These are phyloP conservation scores for Halictus quadricinctus DNA, from an alignment of 2,888 invertebrate species.

Conservation along the genomic window DNA sequence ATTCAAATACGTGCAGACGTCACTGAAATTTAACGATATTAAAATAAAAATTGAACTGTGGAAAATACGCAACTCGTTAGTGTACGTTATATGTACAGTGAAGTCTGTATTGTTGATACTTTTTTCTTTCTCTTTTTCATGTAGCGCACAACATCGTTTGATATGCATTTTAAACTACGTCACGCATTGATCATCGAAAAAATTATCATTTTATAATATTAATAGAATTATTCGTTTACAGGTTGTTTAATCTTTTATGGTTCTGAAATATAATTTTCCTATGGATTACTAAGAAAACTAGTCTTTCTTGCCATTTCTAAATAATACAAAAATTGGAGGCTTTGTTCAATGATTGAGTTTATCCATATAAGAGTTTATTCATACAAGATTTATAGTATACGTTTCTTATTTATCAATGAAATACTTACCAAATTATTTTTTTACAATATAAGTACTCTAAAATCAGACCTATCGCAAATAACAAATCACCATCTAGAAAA, in stretches of 20 bases:
- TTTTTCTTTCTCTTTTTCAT: conserved; percentile 26
- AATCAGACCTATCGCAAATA: too few relatives aligned
- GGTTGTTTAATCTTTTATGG: conserved; percentile 14
- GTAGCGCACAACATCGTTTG: conserved; percentile 18
- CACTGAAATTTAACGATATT: not conserved
- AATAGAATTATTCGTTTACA: not conserved
- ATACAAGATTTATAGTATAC: not conserved
- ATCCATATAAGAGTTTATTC: not conserved
- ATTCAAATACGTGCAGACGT: conserved; percentile 8
- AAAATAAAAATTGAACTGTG: not conserved
- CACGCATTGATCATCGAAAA: not conserved
- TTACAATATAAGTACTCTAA: too few relatives aligned
- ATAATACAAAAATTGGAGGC: not conserved
- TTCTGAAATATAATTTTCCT: not conserved
- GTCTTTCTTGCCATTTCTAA: not conserved
- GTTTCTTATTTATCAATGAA: not conserved
- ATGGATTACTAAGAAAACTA: not conserved
- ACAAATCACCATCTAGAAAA: too few relatives aligned
- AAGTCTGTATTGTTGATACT: conserved; percentile 37
- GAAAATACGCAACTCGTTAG: not conserved
- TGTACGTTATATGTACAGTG: conserved; percentile 21
- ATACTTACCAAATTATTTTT: not conserved
- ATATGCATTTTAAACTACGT: conserved; percentile 4
- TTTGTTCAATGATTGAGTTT: not conserved
- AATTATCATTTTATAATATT: not conserved